Evolutionary conservation across 2,888 invertebrate genomes (phyloP), one percentile per base, ranked within the genome.

Genomic region (Nomada fabriciana): DNA sequence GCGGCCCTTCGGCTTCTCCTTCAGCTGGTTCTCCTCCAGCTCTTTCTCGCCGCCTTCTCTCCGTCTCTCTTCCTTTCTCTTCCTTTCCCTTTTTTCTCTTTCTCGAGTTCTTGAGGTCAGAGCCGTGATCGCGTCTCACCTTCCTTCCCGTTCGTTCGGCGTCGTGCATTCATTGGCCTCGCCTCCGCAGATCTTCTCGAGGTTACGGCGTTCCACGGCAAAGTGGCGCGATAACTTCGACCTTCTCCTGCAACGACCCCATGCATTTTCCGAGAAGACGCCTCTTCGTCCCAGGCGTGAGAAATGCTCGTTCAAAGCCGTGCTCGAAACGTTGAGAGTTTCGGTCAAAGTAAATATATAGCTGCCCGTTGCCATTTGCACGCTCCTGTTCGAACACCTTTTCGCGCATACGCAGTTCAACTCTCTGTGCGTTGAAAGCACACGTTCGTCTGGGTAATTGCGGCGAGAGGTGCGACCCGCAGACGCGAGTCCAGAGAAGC

Each of bases 71-170:
- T 47, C 47, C 65, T 36, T 47, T 25, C 25, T 11, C 23, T 9
- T 71, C 10, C 29, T 57, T 18, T 36, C 7, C 15, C n/a, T 55
- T 70, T 81, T 70, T 50, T 78, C 80, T 76, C 74, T 76, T 67
- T 68, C 72, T 53, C 47, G 86, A 83, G 89, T 88, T 90, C 88
- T 91, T 88, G 90, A 90, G 90, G 90, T 90, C 90, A 90, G 88
- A 87, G 86, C 87, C 90, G 90, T 87, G 85, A 82, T 81, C 85
- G 80, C 76, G 86, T 76, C 86, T 88, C 88, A 85, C 87, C 88
- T 88, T 87, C 86, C 88, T 85, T 86, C 90, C 88, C 90, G 87
- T 89, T 90, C 84, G 85, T 84, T 82, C 82, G 36, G n/a, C 76
- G 72, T 82, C 84, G 88, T 81, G 85, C 91, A 90, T 88, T 90